A percentile compares a stretch with the other conserved stretches of the same genome.
These are phyloP conservation scores for Pyxicephalus adspersus DNA, from an alignment of 2,113 vertebrate species.

Conservation along the genomic window DNA sequence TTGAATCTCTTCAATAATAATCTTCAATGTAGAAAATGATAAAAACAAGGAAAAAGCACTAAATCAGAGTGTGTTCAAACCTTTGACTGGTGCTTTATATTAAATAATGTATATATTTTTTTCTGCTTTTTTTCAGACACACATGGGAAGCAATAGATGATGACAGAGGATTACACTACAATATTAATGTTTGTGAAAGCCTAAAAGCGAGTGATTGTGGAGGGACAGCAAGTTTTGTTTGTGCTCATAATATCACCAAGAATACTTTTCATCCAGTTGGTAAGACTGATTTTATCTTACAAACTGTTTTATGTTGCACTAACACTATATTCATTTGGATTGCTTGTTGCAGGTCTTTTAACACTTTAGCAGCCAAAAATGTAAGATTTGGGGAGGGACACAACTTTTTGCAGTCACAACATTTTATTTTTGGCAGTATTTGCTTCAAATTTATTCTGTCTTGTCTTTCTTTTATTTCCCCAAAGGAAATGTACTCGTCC, in stretches of 20 bases:
- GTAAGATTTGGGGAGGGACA: no score
- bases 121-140: slow-evolving; percentile 66
- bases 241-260: slow-evolving; percentile 60
- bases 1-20: no score
- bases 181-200: slow-evolving; percentile 71
- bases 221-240: slow-evolving; percentile 57
- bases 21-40: no score
- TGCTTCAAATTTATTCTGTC: not conserved
- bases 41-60: no score
- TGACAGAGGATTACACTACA: slow-evolving; percentile 70
- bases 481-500: slow-evolving; percentile 75
- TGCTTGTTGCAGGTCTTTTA: no score
- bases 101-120: not conserved
- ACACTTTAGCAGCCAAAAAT: no score
- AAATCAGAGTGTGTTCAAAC: no score
- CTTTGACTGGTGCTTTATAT: no score
- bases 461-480: slow-evolving; percentile 29
- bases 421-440: no score
- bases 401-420: no score
- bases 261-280: slow-evolving; percentile 65
- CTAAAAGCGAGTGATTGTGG: slow-evolving; percentile 68
- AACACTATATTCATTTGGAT: not conserved
- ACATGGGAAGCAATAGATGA: slow-evolving; percentile 77
- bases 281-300: slow-evolving; percentile 63
- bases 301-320: not conserved